Percentiles rank a stretch among this genome's conserved stretches.
These are phyloP conservation scores for Streblospio benedicti DNA, from an alignment of 1,140 invertebrate species.

Conservation along the genomic window DNA sequence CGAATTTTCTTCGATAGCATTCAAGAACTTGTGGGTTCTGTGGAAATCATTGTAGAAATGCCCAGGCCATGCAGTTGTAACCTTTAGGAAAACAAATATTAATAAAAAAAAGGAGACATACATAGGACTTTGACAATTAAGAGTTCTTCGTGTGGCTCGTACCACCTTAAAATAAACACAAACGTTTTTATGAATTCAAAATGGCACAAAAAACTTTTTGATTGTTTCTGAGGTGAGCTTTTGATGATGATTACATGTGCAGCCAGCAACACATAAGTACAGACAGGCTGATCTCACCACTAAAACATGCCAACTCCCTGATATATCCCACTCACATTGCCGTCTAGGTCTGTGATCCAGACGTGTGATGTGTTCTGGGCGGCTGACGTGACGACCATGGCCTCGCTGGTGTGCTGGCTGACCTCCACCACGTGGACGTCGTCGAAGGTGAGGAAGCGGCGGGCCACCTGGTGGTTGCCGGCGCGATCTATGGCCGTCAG, in stretches of 20 bases:
- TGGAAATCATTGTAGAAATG: neutral
- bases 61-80: neutral
- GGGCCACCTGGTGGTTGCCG: neutral
- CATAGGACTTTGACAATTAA: too few relatives aligned
- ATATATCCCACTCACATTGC: neutral
- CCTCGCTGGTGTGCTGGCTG: neutral
- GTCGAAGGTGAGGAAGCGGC: slow-evolving; percentile 2
- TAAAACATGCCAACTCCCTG: neutral
- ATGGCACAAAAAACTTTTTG: too few relatives aligned
- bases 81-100: neutral
- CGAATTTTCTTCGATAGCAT: neutral
- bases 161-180: too few relatives aligned
- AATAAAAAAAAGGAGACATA: too few relatives aligned
- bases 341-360: neutral
- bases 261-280: too few relatives aligned
- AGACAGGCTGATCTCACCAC: neutral
- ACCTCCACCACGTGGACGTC: neutral
- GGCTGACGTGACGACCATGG: neutral
- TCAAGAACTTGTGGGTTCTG: neutral
- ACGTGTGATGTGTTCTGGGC: neutral
- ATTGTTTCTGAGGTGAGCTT: too few relatives aligned
- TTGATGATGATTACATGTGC: too few relatives aligned
- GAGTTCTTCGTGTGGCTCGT: too few relatives aligned
- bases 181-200: too few relatives aligned
- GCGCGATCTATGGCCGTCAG: neutral